Base-by-base conservation (phyloP, 2,888 invertebrate genomes). In the Chorisops tibialis region DNA sequence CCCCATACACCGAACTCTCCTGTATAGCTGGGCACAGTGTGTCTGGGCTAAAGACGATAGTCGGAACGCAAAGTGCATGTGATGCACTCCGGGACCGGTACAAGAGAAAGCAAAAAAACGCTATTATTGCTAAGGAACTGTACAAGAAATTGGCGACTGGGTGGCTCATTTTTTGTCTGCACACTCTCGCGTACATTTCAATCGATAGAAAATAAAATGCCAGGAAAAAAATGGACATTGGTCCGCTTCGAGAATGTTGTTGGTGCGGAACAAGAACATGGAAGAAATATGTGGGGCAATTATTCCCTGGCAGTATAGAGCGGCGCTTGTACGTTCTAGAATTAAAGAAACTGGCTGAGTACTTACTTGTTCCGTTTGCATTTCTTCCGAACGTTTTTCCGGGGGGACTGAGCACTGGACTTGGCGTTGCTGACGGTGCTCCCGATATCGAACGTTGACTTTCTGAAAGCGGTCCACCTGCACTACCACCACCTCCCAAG, bases 281-380 rank as follows among this genome's bases (percentile, higher is more conserved):
- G 6, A 12, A n/a, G 39, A 39, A 39, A 39, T 30, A 30, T 30
- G 30, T 30, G 30, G 30, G 9, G 30, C 30, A 30, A 30, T 30
- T 30, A 45, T 41, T 41, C 12, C n/a, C 11, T 41, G 41, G 41
- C 3, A 37, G 37, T 9, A 37, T 37, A 37, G 6, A 11, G 11
- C 37, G 6, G 37, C 6, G 11, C 6, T 9, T 37, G 11, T 11
- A 6, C 37, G 6, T 11, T 37, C 37, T 37, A 41, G 41, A 41
- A 11, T 11, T 37, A 16, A 22, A 19, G 22, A 22, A 14, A 48
- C n/a, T 12, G 19, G 11, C 18, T 9, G 12, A 21, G 16, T 16
- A 68, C 78, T 78, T 67, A 79, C 78, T 73, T 73, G 78, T 79
- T 63, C 78, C 78, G 68, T 79, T 79, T 18, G 74, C 71, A 69